phyloP scores from a whole-genome alignment of 2,113 vertebrate species.

The Dromas ardeola region DNA sequence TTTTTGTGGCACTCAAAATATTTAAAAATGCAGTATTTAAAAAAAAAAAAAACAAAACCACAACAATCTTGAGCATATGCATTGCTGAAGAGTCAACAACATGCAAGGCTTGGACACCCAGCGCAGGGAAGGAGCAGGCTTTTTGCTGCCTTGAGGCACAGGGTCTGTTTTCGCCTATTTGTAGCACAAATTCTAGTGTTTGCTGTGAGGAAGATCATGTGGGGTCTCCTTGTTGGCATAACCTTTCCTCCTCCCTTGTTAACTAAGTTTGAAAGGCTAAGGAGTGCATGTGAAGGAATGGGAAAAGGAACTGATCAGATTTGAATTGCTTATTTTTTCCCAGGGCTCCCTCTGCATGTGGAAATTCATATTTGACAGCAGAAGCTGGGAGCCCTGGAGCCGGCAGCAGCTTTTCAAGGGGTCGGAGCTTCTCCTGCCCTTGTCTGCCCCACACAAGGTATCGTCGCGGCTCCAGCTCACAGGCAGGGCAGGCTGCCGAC shows the following conservation, averaged over 20 bases:
- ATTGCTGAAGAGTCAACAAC: not conserved
- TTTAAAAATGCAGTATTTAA: not conserved
- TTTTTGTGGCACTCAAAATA: not conserved
- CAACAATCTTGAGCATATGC: not conserved
- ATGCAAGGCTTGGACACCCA: not conserved
- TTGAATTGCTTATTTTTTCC: not conserved
- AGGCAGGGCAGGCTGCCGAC: constrained; percentile 30
- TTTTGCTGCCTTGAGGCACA: not conserved
- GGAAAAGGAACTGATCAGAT: not conserved
- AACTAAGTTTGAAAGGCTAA: constrained; percentile 7
- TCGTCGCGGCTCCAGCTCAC: not conserved
- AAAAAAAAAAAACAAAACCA: not conserved
- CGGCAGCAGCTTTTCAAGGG: not conserved
- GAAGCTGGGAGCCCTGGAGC: not conserved
- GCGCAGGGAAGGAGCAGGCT: not conserved
- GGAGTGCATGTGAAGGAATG: not conserved
- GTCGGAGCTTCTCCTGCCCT: not conserved
- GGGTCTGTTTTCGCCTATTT: not conserved
- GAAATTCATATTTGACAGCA: not conserved
- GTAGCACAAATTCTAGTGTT: not conserved
- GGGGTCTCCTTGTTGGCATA: not conserved
- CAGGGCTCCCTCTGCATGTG: not conserved
- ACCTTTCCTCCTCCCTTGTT: not conserved
- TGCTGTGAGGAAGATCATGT: not conserved
- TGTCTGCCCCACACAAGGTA: not conserved